A percentile compares a stretch with the other conserved stretches of the same genome.
Evolutionary conservation across 2,888 invertebrate genomes (phyloP).

Genomic region (Chrysolina haemoptera): DNA sequence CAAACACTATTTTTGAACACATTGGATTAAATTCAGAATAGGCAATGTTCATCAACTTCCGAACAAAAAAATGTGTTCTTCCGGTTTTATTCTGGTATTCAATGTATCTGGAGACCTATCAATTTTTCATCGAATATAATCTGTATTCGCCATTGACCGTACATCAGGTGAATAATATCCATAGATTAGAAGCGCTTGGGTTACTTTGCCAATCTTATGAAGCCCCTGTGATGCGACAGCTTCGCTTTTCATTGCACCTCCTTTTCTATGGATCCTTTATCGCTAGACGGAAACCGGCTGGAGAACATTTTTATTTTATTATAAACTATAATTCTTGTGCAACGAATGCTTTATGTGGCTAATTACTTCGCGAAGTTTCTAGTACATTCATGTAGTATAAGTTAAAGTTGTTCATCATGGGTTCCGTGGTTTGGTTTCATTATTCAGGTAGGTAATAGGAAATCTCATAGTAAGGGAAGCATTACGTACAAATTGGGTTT

Average conservation of each 20-base stretch:
- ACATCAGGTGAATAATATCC: not conserved
- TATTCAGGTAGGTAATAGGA: not conserved
- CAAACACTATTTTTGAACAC: no score
- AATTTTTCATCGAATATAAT: no score
- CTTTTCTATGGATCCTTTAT: not conserved
- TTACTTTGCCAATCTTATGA: not conserved
- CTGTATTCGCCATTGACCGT: not conserved
- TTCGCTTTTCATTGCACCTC: conserved; percentile 10
- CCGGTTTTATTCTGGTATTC: no score
- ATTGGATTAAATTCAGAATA: no score
- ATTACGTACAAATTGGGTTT: not conserved
- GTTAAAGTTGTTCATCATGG: not conserved
- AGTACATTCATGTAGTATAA: not conserved
- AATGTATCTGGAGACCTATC: no score
- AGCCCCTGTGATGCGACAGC: not conserved
- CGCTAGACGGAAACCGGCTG: not conserved
- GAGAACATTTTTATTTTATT: not conserved
- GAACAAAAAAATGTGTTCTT: no score
- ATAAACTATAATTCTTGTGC: not conserved
- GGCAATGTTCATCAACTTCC: no score
- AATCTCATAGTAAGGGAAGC: not conserved
- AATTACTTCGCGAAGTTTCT: conserved; percentile 14
- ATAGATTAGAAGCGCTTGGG: not conserved
- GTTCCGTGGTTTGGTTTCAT: not conserved
- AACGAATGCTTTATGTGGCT: not conserved